phyloP scores from a whole-genome alignment of 2,113 vertebrate species.

The Trochalopteron elliotii region DNA sequence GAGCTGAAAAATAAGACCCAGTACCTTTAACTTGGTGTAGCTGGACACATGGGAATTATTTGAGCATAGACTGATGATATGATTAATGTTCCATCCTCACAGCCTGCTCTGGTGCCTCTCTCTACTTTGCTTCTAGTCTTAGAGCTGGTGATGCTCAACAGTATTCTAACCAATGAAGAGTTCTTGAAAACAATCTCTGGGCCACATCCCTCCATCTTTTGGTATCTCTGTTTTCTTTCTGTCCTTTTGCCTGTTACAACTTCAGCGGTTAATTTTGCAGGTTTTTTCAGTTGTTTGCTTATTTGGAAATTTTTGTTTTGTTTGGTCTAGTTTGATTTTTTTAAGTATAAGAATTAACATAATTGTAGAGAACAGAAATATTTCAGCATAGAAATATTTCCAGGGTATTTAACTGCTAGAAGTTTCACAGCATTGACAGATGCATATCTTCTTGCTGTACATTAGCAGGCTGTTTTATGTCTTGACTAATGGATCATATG shows the following conservation, averaged over 20 bases:
- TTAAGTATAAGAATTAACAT: background rate
- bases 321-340: background rate
- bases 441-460: background rate
- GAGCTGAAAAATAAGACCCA: background rate
- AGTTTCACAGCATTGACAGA: background rate
- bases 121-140: background rate
- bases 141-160: background rate
- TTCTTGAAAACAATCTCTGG: background rate
- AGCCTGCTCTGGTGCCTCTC: background rate
- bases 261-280: fast-evolving
- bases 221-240: background rate
- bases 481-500: background rate
- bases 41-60: conserved; percentile 2
- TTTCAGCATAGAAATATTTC: background rate
- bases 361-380: background rate
- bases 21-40: background rate
- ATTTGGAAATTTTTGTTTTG: background rate
- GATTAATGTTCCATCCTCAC: background rate
- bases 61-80: background rate
- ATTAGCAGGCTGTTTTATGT: background rate
- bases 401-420: background rate
- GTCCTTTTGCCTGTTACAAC: background rate
- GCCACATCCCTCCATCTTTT: background rate
- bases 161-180: background rate
- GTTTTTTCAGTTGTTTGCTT: background rate